Evolutionary conservation across 2,888 invertebrate species (phyloP).

Genomic region (Pterostichus madidus): DNA sequence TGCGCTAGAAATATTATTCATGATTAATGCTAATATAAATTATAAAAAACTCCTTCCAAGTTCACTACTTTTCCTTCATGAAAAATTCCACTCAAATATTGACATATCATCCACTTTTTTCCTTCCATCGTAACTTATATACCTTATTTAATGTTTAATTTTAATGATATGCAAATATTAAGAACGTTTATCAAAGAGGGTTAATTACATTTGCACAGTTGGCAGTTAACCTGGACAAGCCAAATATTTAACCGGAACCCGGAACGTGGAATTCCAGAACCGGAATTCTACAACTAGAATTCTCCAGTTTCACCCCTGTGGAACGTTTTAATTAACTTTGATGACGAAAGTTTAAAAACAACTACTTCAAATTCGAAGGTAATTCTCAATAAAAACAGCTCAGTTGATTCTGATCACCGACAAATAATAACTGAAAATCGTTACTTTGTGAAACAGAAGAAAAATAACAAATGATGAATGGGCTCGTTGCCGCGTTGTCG

Average conservation of each 20-base stretch:
- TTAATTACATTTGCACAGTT: slow-evolving; percentile 39
- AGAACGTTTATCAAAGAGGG: not conserved
- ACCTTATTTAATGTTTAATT: slow-evolving; percentile 7
- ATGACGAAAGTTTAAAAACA: slow-evolving; percentile 1
- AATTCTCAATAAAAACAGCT: not conserved
- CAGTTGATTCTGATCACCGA: not conserved
- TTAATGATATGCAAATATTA: slow-evolving; percentile 24
- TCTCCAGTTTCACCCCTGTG: not conserved
- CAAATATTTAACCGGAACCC: slow-evolving; percentile 44
- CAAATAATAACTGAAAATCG: slow-evolving; percentile 12
- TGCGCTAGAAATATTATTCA: too few relatives aligned
- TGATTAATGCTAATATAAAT: too few relatives aligned
- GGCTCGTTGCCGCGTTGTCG: not conserved
- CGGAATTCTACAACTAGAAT: not conserved
- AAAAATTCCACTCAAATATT: slow-evolving; percentile 1
- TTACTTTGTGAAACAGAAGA: not conserved
- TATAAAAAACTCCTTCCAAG: not conserved
- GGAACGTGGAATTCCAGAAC: not conserved
- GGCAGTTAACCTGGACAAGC: slow-evolving; percentile 2
- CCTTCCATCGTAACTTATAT: not conserved
- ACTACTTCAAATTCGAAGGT: not conserved
- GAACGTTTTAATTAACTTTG: slow-evolving; percentile 10
- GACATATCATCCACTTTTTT: not conserved
- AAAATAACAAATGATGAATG: not conserved
- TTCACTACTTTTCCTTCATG: not conserved